Evolutionary conservation across 37 sponge, comb jelly and placozoan species (phyloP).

Genomic region (Aphrocallistes beatrix): DNA sequence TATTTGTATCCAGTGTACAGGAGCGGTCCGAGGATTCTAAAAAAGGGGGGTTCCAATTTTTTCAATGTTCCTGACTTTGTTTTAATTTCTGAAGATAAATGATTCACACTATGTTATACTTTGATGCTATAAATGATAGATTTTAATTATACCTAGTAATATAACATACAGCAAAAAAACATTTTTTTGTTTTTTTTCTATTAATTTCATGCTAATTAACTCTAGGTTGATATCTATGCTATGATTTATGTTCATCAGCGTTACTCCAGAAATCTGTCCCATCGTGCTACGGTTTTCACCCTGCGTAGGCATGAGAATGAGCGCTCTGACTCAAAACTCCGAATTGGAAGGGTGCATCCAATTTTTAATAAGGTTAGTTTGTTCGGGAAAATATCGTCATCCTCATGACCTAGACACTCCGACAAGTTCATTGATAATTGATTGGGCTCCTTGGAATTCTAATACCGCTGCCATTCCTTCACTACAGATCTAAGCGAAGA

Average conservation of each 20-base stretch:
- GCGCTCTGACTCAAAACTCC: constrained; percentile 10
- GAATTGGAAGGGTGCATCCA: constrained; percentile 13
- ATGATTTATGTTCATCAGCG: background rate
- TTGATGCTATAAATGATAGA: background rate
- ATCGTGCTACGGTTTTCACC: background rate
- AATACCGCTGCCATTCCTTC: constrained; percentile 19
- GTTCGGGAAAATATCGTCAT: constrained; percentile 14
- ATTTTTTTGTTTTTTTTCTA: constrained; percentile 13
- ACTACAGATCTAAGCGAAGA: constrained; percentile 8
- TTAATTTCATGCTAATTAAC: background rate
- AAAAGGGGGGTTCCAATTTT: no score
- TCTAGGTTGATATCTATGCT: background rate
- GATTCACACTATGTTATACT: background rate
- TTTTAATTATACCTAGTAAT: background rate
- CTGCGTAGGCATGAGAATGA: constrained; percentile 14
- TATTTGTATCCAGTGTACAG: no score
- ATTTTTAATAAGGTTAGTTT: background rate
- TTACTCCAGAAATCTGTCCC: background rate
- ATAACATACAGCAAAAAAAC: background rate
- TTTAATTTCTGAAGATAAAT: background rate
- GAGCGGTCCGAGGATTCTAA: no score
- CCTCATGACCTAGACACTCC: background rate
- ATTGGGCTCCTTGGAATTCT: background rate
- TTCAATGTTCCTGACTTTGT: no score
- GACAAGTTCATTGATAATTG: constrained; percentile 17